phyloP scores from a whole-genome alignment of 1,140 invertebrate species.

The Reticulitermes speratus region DNA sequence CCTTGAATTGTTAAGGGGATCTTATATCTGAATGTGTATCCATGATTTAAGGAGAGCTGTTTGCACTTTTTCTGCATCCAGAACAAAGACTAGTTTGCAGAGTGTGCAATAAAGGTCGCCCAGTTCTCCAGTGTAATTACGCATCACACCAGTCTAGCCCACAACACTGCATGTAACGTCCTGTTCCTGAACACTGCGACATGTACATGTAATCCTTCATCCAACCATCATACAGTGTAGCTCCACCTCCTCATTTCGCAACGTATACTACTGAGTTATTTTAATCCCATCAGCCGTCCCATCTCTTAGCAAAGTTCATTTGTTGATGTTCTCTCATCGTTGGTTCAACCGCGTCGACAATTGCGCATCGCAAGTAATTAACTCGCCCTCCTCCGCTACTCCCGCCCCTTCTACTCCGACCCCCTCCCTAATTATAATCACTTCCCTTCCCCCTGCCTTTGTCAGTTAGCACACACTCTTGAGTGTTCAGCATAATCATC shows the following conservation, averaged over 20 bases:
- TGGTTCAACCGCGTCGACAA: conserved; percentile 26
- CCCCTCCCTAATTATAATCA: conserved; percentile 3
- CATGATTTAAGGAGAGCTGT: too few relatives aligned
- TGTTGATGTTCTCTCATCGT: conserved; percentile 24
- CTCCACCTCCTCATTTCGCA: background rate
- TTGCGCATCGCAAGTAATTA: conserved; percentile 30
- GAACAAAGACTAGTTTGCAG: too few relatives aligned
- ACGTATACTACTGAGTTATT: background rate
- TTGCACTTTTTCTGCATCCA: too few relatives aligned
- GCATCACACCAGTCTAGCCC: background rate
- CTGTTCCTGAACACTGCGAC: background rate
- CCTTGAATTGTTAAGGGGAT: too few relatives aligned
- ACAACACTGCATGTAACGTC: background rate
- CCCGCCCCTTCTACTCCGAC: background rate
- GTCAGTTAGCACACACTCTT: conserved; percentile 17
- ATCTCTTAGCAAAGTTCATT: conserved; percentile 23
- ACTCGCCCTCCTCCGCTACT: background rate
- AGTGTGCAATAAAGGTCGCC: too few relatives aligned
- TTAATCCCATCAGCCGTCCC: background rate
- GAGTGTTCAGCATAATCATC: background rate
- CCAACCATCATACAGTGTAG: background rate
- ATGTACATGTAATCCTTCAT: background rate
- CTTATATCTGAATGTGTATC: too few relatives aligned
- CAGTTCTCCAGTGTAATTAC: too few relatives aligned
- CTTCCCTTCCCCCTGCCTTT: background rate